These are phyloP conservation scores for Rhabdomys pumilio DNA, from an alignment of 2,797 vertebrate genomes.

Conservation along the genomic window DNA sequence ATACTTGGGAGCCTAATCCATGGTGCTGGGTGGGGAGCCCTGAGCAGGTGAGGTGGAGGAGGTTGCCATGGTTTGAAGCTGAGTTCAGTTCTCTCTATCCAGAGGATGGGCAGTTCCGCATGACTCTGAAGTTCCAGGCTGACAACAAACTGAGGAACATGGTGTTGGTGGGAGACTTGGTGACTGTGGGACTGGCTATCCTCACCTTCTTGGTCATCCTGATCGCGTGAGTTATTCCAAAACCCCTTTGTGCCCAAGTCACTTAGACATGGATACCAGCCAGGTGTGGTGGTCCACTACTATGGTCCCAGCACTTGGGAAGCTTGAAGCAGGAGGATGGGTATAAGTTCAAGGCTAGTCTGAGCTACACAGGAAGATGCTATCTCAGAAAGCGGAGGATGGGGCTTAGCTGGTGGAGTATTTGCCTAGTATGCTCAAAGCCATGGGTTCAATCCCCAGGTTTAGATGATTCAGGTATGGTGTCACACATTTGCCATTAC, in stretches of 20 bases:
- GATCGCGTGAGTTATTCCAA: constrained; percentile 71
- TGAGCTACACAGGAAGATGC: background rate
- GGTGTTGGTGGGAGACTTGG: background rate
- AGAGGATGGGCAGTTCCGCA: constrained; percentile 72
- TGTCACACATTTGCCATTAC: background rate
- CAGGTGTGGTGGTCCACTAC: background rate
- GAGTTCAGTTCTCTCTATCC: background rate
- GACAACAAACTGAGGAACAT: background rate
- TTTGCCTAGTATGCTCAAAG: background rate
- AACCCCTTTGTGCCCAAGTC: background rate
- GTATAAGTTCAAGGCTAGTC: background rate
- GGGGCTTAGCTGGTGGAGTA: background rate
- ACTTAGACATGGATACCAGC: background rate
- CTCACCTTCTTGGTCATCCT: constrained; percentile 67
- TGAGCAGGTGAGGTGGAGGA: background rate
- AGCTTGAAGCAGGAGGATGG: background rate
- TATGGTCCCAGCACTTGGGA: background rate
- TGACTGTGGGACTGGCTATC: constrained; percentile 40
- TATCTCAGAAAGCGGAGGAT: background rate
- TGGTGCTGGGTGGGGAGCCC: background rate
- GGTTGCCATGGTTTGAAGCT: background rate
- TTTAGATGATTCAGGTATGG: too few species aligned
- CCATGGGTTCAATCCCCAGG: background rate
- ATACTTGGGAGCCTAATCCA: background rate
- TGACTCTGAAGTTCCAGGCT: constrained; percentile 34